These are phyloP conservation scores for Solen grandis DNA, from an alignment of 1,140 invertebrate genomes.

Conservation along the genomic window DNA sequence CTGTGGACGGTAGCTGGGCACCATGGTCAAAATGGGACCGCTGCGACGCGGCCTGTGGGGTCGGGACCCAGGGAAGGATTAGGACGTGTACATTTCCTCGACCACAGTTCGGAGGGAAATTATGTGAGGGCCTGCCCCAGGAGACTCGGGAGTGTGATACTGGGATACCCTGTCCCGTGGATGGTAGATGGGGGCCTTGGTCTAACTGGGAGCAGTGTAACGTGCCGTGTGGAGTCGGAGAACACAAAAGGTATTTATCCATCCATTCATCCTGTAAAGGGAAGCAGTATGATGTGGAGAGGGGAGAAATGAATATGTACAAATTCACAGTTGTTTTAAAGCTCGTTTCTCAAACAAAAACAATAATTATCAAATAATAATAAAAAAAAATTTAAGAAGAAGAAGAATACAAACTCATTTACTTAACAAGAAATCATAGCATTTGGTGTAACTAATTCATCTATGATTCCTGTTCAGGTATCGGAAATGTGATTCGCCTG, in stretches of 20 bases:
- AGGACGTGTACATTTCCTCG: slow-evolving; percentile 39
- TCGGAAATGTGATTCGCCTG: slow-evolving; percentile 32
- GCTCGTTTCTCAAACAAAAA: slow-evolving; percentile 25
- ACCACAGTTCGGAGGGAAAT: slow-evolving; percentile 37
- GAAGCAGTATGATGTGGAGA: slow-evolving; percentile 55
- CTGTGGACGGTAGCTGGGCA: slow-evolving; percentile 84
- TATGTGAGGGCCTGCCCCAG: slow-evolving; percentile 19
- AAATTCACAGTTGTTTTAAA: too few species aligned
- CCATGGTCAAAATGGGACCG: slow-evolving; percentile 84
- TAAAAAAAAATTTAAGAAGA: slow-evolving; percentile 35
- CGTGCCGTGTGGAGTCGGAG: slow-evolving; percentile 84
- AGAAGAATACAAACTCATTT: slow-evolving; percentile 64
- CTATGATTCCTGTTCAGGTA: too few species aligned
- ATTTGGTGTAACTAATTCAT: neutral
- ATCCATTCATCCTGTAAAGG: slow-evolving; percentile 29
- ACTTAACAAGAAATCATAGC: slow-evolving; percentile 28
- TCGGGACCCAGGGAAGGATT: slow-evolving; percentile 57
- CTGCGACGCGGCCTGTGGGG: slow-evolving; percentile 85
- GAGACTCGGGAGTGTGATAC: slow-evolving; percentile 31
- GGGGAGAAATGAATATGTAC: too few species aligned
- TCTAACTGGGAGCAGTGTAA: slow-evolving; percentile 85
- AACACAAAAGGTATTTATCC: neutral
- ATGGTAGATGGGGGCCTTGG: slow-evolving; percentile 86
- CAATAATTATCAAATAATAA: slow-evolving; percentile 31
- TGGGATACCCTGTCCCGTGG: slow-evolving; percentile 54